These are phyloP conservation scores for Cryptophagus acutangulus DNA, from an alignment of 2,888 invertebrate species.

Conservation along the genomic window DNA sequence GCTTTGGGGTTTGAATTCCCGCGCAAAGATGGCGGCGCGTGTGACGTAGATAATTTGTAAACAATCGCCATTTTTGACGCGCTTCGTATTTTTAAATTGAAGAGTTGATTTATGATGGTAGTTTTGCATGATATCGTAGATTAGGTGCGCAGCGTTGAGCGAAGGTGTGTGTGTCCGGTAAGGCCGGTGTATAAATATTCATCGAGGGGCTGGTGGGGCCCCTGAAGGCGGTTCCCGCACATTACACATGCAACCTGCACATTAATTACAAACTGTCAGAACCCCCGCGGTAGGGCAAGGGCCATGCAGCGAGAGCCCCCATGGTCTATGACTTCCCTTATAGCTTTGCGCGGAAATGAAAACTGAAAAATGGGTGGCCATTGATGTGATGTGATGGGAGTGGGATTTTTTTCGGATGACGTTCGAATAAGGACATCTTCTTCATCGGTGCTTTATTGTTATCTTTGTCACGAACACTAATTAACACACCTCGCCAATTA, in stretches of 20 bases:
- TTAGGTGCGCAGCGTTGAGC: slow-evolving; percentile 9
- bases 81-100: no score
- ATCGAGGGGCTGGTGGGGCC: slow-evolving; percentile 28
- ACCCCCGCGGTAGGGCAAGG: slow-evolving; percentile 35
- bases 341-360: slow-evolving; percentile 31
- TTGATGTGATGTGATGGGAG: slow-evolving; percentile 12
- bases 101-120: slow-evolving; percentile 13
- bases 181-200: slow-evolving; percentile 29
- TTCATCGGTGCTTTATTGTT: slow-evolving; percentile 1
- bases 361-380: slow-evolving; percentile 40
- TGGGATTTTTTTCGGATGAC: slow-evolving; percentile 7
- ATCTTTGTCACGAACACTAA: slow-evolving; percentile 30
- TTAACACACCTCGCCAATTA: slow-evolving; percentile 35
- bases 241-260: slow-evolving; percentile 44
- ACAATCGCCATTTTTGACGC: no score
- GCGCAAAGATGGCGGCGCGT: no score
- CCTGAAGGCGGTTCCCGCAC: slow-evolving; percentile 35
- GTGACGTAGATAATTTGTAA: no score
- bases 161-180: slow-evolving; percentile 25
- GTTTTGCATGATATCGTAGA: slow-evolving; percentile 9
- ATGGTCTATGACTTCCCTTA: slow-evolving; percentile 34
- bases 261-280: slow-evolving; percentile 42
- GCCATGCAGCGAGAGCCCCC: slow-evolving; percentile 33
- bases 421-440: slow-evolving; percentile 14
- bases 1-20: no score